Base-by-base conservation (phyloP, 1,140 invertebrate genomes). In the Aphaenogaster ashmeadi region DNA sequence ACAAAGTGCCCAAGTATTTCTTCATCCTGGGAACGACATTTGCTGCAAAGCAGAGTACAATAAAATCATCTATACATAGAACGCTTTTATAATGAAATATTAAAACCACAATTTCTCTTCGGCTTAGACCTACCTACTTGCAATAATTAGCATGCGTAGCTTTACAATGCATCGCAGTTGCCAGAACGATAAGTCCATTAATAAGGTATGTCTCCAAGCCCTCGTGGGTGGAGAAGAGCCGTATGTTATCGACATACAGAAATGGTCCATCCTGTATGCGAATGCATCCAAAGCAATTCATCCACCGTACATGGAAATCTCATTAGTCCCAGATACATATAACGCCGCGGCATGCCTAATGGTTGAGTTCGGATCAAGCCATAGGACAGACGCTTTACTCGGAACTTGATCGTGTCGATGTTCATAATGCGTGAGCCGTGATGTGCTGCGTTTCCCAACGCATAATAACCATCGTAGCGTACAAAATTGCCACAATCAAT, bases 301-400 rank as follows among this genome's bases (percentile, higher is more conserved):
- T 91, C 87, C 87, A 58, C 86, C 81, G 86, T 92, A 92, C 92
- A 92, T 87, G 91, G 90, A 92, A 92, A 92, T 89, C 87, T 92
- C 91, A 92, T 92, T 92, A 92, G 90, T 87, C 90, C 87, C 87
- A 79, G 69, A 89, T 91, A 91, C 89, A 91, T 90, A 91, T 88
- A 88, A 88, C 69, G 71, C 64, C 72, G 66, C 77, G 67, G 67
- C 62, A 78, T 87, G 87, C 88, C 87, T 89, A 91, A 91, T 91
- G 89, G 90, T 87, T 90, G 87, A 91, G 89, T 91, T 91, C 79
- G 90, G 88, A 91, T 90, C 81, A 79, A 88, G 72, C 81, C 64
- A 86, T 86, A 91, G 89, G 79, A 90, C 86, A 90, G 86, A 88
- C 89, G 89, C 89, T 90, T 90, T 90, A 81, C 89, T 86, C 89